Base-by-base conservation (phyloP, 2,113 vertebrate species). In the Asarcornis scutulata region DNA sequence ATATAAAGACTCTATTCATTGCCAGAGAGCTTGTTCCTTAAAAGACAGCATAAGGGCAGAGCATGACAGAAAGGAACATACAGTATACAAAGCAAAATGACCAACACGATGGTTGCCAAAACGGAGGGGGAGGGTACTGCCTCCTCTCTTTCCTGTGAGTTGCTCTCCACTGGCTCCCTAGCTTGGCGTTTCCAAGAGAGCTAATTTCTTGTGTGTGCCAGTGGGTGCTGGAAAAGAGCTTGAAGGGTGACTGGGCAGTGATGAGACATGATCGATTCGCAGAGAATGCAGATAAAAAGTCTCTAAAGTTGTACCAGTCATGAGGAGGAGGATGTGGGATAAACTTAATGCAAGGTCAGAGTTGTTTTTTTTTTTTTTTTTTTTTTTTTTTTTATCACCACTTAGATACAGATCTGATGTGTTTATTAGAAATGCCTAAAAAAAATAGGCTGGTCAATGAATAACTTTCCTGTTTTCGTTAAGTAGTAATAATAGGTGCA, bases 401-500 rank as follows among this genome's bases (percentile, higher is more conserved):
- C n/a, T 90, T 79, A 91, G 80, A 92, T 92, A 88, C 3, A 31
- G 66, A 96, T 95, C 66, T 83, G 76, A 38, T 88, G 42, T 32
- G 58, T 72, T 94, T 90, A 79, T 96, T 94, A 87, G 79, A 91
- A 95, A 77, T 59, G 20, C 8, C 22, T 50, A 2, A 50, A 22
- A 26, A 40, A 36, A 40, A 27, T n/a, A 17, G 4, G 13, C 58
- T 81, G 52, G 56, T 86, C 92, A 91, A 63, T 86, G 22, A 92
- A 81, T 91, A 89, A 91, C 86, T 84, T 83, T 13, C 22, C 36
- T 96, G 79, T 52, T 93, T 92, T 92, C 56, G 82, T 59, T 72
- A 78, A 53, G 40, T 44, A 76, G 62, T 82, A 86, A 86, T 93
- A 79, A 90, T 26, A 76, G 74, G 16, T 87, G 58, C 36, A 32